Percentiles rank a stretch among this genome's conserved stretches.
Conservation (phyloP, 2,113 vertebrate species). For the Eleginops maclovinus region DNA sequence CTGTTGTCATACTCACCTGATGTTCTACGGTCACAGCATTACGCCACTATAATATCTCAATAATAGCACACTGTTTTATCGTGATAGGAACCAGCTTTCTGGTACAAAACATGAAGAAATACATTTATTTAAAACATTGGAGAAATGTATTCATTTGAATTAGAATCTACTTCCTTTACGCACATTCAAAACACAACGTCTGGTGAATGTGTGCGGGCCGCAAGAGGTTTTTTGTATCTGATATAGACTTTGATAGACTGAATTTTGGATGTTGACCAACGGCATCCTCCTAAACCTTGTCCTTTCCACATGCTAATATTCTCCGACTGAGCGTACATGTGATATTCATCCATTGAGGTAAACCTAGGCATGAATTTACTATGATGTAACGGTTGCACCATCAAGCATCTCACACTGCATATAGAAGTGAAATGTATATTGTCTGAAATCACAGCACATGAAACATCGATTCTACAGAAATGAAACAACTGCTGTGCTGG, state of each 20-base stretch:
- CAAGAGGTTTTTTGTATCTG: background rate
- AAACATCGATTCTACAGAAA: constrained; percentile 34
- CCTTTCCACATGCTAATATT: background rate
- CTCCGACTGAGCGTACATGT: background rate
- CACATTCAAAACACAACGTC: too few relatives aligned
- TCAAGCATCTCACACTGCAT: background rate
- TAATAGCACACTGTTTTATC: background rate
- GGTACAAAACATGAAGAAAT: background rate
- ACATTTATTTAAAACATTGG: too few relatives aligned
- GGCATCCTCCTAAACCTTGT: background rate
- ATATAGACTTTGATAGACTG: background rate
- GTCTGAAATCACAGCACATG: constrained; percentile 17
- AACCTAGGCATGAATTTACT: background rate
- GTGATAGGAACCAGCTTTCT: background rate
- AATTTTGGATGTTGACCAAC: background rate
- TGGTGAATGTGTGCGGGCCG: too few relatives aligned
- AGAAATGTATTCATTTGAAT: too few relatives aligned
- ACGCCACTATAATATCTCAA: too few relatives aligned
- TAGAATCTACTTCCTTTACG: too few relatives aligned
- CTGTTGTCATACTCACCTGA: background rate
- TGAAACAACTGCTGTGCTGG: constrained; percentile 19
- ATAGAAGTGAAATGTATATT: background rate
- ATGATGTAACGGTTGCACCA: background rate
- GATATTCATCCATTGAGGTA: background rate
- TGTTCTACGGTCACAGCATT: background rate